Base-by-base conservation (phyloP, 2,888 invertebrate species). In the Epicampocera succincta region DNA sequence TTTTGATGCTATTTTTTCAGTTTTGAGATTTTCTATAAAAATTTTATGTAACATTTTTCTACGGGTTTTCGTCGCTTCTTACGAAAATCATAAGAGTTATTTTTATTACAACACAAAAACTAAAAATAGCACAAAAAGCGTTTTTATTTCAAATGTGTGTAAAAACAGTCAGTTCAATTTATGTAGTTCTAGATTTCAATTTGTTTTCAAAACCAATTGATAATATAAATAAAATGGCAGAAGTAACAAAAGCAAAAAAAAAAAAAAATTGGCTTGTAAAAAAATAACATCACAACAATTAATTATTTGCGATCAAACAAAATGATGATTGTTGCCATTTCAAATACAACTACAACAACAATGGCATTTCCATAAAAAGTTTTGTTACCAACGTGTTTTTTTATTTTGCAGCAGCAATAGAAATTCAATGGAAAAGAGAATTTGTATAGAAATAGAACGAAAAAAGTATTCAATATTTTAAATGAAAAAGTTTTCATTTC, bases 111-210 rank as follows among this genome's bases (percentile, higher is more conserved):
- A 9, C 52, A 15, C 29, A 60, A 9, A 60, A 61, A 21, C 60
- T 76, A 76, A 52, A 76, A 68, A 76, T 68, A 75, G 68, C 50
- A 17, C n/a, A n/a, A n/a, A n/a, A n/a, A 4, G 19, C 5, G 19
- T 48, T 8, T 17, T 21, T 50, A 4, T 25, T 25, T 56, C 13
- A 38, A 50, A 11, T 29, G 17, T 68, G 2, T 44, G 33, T 13
- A 12, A 2, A 13, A 33, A 44, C 50, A 13, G n/a, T n/a, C n/a
- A n/a, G n/a, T 54, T 75, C 46, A 12, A 65, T 60, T 42, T 21
- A 60, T 25, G 46, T 48, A 4, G 25, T 61, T 50, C 54, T 17
- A 69, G 63, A 74, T 69, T 80, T 74, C 9, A 68, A 68, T 73
- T 60, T 52, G 40, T 33, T 44, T 68, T 63, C 33, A 33, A 66